Conservation (phyloP, 1,140 invertebrate species). For the Cotesia typhae region DNA sequence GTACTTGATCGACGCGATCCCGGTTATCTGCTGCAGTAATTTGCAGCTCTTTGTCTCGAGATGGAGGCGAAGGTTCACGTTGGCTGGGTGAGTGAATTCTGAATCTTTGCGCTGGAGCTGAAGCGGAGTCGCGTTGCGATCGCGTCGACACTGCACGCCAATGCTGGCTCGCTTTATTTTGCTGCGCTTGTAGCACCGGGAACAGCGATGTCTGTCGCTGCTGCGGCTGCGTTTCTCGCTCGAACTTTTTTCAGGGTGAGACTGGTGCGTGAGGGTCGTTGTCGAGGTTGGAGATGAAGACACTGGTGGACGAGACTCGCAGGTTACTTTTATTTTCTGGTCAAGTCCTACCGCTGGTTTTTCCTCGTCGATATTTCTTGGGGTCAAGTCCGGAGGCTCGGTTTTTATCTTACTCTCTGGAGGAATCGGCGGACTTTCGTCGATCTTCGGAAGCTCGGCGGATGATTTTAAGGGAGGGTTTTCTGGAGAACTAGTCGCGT, state of each 20-base stretch:
- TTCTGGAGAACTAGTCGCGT: not conserved
- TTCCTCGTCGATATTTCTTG: too few species aligned
- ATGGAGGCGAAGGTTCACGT: constrained; percentile 59
- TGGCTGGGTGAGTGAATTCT: constrained; percentile 44
- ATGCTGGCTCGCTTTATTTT: constrained; percentile 71
- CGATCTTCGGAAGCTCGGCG: too few species aligned
- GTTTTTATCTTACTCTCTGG: constrained; percentile 39
- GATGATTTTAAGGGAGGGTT: too few species aligned
- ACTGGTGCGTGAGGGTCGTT: too few species aligned
- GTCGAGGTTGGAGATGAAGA: constrained; percentile 19
- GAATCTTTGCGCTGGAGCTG: constrained; percentile 53
- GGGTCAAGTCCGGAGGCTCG: constrained; percentile 34
- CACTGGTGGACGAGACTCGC: not conserved
- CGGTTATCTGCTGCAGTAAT: constrained; percentile 53
- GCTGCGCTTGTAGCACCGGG: constrained; percentile 70
- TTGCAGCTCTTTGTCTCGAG: constrained; percentile 61
- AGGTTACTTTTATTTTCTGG: not conserved
- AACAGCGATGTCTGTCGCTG: constrained; percentile 65
- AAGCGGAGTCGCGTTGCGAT: constrained; percentile 47
- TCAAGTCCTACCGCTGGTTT: not conserved
- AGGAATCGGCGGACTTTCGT: not conserved
- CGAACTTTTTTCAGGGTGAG: not conserved
- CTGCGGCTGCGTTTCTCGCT: constrained; percentile 53
- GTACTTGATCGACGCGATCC: constrained; percentile 44
- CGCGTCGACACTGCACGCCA: constrained; percentile 71